A percentile compares a stretch with the other conserved stretches of the same genome.
Conservation (phyloP, 2,113 vertebrate species). For the Heptranchias perlo region DNA sequence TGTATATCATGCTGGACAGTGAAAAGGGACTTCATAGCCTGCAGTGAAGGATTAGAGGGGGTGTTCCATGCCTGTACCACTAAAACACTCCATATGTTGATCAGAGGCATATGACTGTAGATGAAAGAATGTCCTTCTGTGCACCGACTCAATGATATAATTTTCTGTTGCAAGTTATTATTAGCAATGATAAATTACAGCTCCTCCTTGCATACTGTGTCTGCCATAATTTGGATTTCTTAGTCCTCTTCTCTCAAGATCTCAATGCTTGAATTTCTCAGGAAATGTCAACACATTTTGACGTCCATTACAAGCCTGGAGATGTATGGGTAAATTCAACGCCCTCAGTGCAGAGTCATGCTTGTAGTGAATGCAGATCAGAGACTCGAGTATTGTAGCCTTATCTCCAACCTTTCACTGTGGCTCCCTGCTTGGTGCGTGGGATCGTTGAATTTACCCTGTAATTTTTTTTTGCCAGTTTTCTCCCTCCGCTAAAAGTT, state of each 20-base stretch:
- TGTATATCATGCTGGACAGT: not conserved
- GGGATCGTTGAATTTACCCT: not conserved
- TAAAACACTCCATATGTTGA: not conserved
- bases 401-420: too few relatives aligned
- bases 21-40: not conserved
- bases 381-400: not conserved
- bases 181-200: not conserved
- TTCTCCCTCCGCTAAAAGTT: not conserved
- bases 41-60: conserved; percentile 8
- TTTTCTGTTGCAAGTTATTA: conserved; percentile 4
- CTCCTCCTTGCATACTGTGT: not conserved
- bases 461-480: not conserved
- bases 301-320: not conserved
- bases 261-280: not conserved
- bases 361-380: not conserved
- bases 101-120: not conserved
- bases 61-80: not conserved
- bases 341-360: not conserved
- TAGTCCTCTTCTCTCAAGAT: not conserved
- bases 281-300: not conserved
- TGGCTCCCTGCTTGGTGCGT: not conserved
- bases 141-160: not conserved
- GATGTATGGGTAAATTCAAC: not conserved
- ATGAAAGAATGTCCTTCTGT: not conserved
- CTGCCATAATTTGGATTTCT: not conserved